Evolutionary conservation across 2,888 invertebrate species (phyloP).

Genomic region (Siphlonurus alternatus): DNA sequence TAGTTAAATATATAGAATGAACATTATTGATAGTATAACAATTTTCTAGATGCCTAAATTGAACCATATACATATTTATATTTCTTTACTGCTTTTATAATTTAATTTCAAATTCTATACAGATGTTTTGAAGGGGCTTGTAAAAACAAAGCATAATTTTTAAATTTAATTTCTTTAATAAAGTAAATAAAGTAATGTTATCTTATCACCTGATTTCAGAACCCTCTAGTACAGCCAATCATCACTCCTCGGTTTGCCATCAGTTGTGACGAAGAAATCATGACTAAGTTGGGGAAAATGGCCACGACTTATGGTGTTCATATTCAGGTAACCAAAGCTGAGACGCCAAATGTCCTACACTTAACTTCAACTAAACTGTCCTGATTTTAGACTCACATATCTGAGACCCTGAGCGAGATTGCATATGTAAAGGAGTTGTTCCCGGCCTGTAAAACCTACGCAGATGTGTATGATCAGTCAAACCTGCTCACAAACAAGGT

Average conservation of each 20-base stretch:
- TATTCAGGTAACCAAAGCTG: constrained; percentile 44
- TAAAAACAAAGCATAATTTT: no score
- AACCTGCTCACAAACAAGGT: constrained; percentile 60
- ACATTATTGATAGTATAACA: no score
- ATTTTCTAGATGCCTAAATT: no score
- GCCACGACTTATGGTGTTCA: constrained; percentile 47
- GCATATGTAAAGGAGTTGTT: constrained; percentile 40
- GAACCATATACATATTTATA: no score
- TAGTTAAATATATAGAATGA: no score
- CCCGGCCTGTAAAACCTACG: constrained; percentile 42
- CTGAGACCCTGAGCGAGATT: constrained; percentile 62
- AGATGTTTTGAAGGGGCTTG: no score
- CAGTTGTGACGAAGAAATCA: constrained; percentile 53
- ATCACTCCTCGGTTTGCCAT: constrained; percentile 73
- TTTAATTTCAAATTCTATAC: no score
- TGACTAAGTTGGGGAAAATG: constrained; percentile 47
- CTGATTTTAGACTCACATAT: constrained; percentile 59
- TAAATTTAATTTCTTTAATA: no score
- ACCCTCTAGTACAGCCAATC: constrained; percentile 51
- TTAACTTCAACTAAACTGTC: neutral
- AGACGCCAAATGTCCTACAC: neutral
- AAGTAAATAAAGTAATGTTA: no score
- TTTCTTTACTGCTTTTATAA: no score
- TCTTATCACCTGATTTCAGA: constrained; percentile 30
- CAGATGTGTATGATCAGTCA: constrained; percentile 57